A percentile compares a stretch with the other conserved stretches of the same genome.
These are phyloP conservation scores for Centropristis striata DNA, from an alignment of 2,113 vertebrate genomes.

Conservation along the genomic window DNA sequence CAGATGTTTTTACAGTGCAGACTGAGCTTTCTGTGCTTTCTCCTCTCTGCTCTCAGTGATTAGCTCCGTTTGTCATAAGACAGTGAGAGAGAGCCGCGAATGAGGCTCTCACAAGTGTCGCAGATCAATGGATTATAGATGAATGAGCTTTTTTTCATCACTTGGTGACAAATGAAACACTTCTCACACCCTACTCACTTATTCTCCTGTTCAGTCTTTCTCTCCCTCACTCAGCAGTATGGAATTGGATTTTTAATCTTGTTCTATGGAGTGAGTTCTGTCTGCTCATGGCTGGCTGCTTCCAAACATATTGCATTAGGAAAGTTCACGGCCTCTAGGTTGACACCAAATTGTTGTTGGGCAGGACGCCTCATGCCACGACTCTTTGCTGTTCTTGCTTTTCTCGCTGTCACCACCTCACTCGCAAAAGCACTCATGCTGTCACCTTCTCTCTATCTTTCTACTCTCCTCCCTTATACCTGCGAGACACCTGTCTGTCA, in stretches of 20 bases:
- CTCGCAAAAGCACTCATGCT: conserved; percentile 7
- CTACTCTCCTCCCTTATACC: conserved; percentile 12
- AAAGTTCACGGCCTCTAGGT: conserved; percentile 43
- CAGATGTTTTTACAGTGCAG: conserved; percentile 40
- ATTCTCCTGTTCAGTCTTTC: conserved; percentile 15
- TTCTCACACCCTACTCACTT: conserved; percentile 59
- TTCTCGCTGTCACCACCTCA: conserved; percentile 19
- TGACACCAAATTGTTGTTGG: conserved; percentile 42
- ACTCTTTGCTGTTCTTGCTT: conserved; percentile 34
- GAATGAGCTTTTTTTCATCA: conserved; percentile 51
- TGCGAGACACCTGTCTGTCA: conserved; percentile 15
- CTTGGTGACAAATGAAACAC: conserved; percentile 70
- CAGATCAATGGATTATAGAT: conserved; percentile 77
- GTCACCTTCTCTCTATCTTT: conserved; percentile 20
- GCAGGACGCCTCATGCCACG: neutral
- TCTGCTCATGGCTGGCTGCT: conserved; percentile 42
- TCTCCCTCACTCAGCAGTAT: conserved; percentile 21
- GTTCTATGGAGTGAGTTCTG: conserved; percentile 41
- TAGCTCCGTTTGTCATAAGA: conserved; percentile 73
- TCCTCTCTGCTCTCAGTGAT: conserved; percentile 57
- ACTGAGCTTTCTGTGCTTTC: conserved; percentile 19
- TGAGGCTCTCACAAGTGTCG: conserved; percentile 66
- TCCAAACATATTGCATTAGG: conserved; percentile 60
- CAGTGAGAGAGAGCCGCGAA: conserved; percentile 45
- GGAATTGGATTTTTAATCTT: conserved; percentile 68